These are phyloP conservation scores for Myotis davidii DNA, from an alignment of 2,113 vertebrate species.

Conservation along the genomic window DNA sequence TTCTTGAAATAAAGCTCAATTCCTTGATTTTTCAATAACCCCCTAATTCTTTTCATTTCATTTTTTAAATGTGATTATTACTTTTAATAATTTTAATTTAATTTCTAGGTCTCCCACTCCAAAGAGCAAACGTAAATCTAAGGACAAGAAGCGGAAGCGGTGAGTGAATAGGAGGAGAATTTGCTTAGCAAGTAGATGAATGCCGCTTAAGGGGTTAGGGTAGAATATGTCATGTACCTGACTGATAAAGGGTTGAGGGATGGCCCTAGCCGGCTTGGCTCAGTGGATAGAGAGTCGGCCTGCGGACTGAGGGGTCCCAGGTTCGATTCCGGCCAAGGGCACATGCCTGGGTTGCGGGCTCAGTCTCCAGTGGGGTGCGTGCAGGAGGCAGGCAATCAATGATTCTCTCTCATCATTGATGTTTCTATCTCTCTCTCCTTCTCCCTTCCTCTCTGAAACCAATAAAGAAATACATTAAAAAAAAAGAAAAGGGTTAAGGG, in stretches of 20 bases:
- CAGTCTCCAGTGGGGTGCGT: too few species aligned
- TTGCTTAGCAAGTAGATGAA: not conserved
- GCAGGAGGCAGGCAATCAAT: too few species aligned
- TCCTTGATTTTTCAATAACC: not conserved
- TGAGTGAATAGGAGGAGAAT: constrained; percentile 51
- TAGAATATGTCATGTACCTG: not conserved
- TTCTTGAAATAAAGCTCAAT: not conserved
- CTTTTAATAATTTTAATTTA: not conserved
- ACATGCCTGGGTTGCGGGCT: too few species aligned
- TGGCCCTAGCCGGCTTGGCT: too few species aligned
- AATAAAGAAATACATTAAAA: too few species aligned
- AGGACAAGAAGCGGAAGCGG: constrained; percentile 84
- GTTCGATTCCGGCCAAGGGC: too few species aligned
- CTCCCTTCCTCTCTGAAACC: too few species aligned
- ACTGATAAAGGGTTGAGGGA: not conserved
- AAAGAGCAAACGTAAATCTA: constrained; percentile 84
- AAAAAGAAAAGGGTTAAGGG: not conserved
- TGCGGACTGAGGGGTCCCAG: too few species aligned
- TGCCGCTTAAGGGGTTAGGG: not conserved
- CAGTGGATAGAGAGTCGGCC: too few species aligned
- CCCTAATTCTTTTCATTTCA: not conserved
- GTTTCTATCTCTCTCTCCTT: too few species aligned
- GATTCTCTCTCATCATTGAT: too few species aligned
- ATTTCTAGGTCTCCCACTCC: constrained; percentile 80
- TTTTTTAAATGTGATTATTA: not conserved